phyloP scores from a whole-genome alignment of 1,140 invertebrate genomes.

The Drosophila elegans region DNA sequence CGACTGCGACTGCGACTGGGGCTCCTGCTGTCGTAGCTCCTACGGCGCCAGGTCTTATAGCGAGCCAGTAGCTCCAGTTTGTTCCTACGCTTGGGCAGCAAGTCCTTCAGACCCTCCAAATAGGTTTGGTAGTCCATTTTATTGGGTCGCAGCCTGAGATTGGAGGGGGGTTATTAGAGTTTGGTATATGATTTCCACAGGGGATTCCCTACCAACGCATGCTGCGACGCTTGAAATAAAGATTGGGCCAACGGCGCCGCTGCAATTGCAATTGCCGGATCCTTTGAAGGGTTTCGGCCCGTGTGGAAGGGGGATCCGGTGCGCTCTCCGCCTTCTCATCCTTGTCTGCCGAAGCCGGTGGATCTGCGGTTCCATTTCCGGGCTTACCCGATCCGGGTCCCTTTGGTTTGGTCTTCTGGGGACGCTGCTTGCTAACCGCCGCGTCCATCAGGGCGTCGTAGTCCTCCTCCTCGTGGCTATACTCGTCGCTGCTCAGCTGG shows the following conservation, averaged over 20 bases:
- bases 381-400: background rate
- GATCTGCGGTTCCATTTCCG: background rate
- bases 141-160: background rate
- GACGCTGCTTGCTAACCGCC: constrained; percentile 56
- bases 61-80: background rate
- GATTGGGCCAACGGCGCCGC: background rate
- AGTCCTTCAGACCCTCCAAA: constrained; percentile 5
- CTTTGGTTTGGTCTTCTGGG: constrained; percentile 30
- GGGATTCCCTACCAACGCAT: constrained; percentile 42
- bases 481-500: constrained; percentile 69
- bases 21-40: constrained; percentile 4
- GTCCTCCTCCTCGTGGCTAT: constrained; percentile 62
- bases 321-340: background rate
- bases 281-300: constrained; percentile 9
- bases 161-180: background rate
- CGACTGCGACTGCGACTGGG: constrained; percentile 9
- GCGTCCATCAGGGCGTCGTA: constrained; percentile 67
- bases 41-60: too few relatives aligned
- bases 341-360: background rate
- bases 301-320: constrained; percentile 27
- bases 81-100: constrained; percentile 5
- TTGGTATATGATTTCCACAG: background rate
- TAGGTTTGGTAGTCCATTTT: background rate
- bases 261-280: constrained; percentile 30
- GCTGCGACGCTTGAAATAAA: constrained; percentile 60